phyloP scores from a whole-genome alignment of 2,113 vertebrate genomes.

The Formicarius rufipectus region DNA sequence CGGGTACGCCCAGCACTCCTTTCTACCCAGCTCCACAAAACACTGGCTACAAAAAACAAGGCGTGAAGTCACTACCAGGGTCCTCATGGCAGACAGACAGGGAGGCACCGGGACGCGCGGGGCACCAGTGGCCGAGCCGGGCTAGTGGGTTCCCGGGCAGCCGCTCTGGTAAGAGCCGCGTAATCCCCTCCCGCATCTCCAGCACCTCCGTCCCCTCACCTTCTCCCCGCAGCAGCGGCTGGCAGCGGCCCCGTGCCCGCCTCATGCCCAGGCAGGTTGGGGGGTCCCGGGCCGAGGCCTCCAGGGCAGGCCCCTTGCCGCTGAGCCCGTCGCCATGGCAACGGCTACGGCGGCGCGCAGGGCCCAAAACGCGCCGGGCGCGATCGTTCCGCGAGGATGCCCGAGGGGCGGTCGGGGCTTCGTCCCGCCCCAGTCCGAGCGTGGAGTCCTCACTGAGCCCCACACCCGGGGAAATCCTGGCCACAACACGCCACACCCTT shows the following conservation, averaged over 20 bases:
- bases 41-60: background rate
- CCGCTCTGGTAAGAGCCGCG: accelerated
- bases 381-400: accelerated
- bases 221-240: constrained; percentile 12
- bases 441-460: background rate
- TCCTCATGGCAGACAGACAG: too few species aligned
- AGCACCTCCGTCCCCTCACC: background rate
- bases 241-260: background rate
- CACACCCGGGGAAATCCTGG: background rate
- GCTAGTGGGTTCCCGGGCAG: background rate
- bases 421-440: accelerated
- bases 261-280: constrained; percentile 4
- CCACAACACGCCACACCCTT: accelerated
- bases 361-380: background rate
- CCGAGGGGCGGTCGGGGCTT: accelerated
- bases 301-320: background rate
- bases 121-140: background rate
- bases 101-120: background rate
- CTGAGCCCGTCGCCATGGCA: background rate
- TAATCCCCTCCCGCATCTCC: background rate
- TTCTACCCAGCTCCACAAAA: background rate
- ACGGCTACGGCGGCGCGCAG: constrained; percentile 7
- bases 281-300: background rate
- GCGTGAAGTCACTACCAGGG: background rate
- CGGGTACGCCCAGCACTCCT: too few species aligned